Evolutionary conservation across 1,140 invertebrate genomes (phyloP), one percentile per base, ranked within the genome.

Genomic region (Hylyphantes graminicola): DNA sequence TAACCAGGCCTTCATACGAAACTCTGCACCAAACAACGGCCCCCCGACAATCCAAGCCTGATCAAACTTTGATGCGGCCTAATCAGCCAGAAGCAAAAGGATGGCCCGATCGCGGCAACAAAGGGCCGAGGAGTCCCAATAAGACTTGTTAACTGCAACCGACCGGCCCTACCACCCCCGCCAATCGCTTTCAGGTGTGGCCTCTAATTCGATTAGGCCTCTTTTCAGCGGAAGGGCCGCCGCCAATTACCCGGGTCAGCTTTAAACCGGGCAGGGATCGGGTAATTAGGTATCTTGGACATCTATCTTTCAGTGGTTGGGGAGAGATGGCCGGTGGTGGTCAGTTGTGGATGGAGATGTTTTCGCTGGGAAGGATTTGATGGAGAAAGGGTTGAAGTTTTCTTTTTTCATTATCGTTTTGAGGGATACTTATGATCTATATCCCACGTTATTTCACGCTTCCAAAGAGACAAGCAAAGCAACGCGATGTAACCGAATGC

Each of bases 71-170:
- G 80, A 82, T 82, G 80, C 54, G 68, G 59, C 19, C 80, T 82
- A 82, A 82, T 82, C 80, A 82, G 70, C 80, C 64, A n/a, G 19
- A 63, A 61, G 70, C 64, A 72, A 81, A 82, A 82, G 70, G 70
- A 82, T 81, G 78, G 68, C 59, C 78, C 68, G 59, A 63, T n/a
- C 65, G 21, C 15, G 70, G 80, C 80, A 82, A 82, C 80, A 82
- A 82, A 82, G 80, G 80, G 80, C 80, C 80, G 80, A 73, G 50
- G 80, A 74, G 80, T 74, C 57, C 80, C 61, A 82, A 82, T 82
- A 82, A 82, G 80, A 82, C 80, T 82, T 82, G 80, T 82, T 82
- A 82, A 82, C 80, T 82, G 80, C 74, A 82, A 82, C 80, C 74
- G 80, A 50, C 35, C 51, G 35, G n/a, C 78, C 80, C 80, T 64